A percentile compares a stretch with the other conserved stretches of the same genome.
These are phyloP conservation scores for Pseudorhombus dupliciocellatus DNA, from an alignment of 2,113 vertebrate genomes.

Conservation along the genomic window DNA sequence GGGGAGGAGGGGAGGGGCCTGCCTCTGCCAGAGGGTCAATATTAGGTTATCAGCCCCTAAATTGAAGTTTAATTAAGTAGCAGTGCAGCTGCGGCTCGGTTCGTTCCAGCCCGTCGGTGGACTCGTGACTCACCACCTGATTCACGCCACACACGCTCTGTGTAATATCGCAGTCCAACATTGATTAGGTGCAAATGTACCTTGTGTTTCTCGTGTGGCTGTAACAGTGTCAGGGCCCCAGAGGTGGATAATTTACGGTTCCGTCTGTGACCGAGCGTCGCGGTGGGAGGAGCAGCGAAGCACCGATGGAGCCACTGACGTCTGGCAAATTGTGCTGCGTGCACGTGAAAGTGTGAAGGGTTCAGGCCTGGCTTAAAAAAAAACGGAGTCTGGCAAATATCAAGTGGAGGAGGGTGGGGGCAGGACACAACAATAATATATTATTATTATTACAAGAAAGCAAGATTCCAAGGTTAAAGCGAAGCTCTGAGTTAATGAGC, in stretches of 20 bases:
- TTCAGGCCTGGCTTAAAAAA: too few relatives aligned
- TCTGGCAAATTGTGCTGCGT: constrained; percentile 20
- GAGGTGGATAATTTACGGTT: neutral
- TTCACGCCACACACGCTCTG: neutral
- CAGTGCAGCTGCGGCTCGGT: neutral
- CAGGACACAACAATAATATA: too few relatives aligned
- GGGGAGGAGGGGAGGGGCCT: neutral
- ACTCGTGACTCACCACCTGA: constrained; percentile 2
- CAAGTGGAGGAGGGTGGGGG: too few relatives aligned
- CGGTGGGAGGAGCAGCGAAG: constrained; percentile 10
- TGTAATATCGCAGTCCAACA: constrained; percentile 10
- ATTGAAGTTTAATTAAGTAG: constrained; percentile 36
- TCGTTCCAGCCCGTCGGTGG: neutral
- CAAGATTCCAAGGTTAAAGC: too few relatives aligned
- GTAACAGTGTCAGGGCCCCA: neutral
- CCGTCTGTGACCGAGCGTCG: constrained; percentile 3
- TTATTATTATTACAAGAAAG: too few relatives aligned
- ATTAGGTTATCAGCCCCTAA: constrained; percentile 13
- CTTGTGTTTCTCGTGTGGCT: neutral
- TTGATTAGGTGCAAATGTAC: constrained; percentile 29
- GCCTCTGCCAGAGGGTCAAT: constrained; percentile 6
- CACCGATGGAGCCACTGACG: constrained; percentile 28
- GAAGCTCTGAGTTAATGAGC: neutral
- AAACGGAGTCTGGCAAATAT: too few relatives aligned
- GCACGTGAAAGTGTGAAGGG: constrained; percentile 23